Evolutionary conservation across 2,888 invertebrate species (phyloP).

Genomic region (Dendrolimus houi): DNA sequence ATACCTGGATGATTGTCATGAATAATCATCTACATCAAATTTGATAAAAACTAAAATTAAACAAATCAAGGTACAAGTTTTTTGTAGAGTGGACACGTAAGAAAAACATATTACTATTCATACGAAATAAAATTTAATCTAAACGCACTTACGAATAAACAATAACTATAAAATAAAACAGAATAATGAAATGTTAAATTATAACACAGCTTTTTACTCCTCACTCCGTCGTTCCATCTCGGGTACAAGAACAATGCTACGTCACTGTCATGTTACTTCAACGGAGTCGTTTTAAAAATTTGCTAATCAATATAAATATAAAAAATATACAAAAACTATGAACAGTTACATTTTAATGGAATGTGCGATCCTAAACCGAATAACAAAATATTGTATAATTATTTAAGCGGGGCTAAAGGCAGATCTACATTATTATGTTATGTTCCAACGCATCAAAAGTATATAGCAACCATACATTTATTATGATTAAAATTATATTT

Average conservation of each 20-base stretch:
- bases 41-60: slow-evolving; percentile 58
- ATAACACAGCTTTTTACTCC: slow-evolving; percentile 73
- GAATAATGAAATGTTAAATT: slow-evolving; percentile 73
- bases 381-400: slow-evolving; percentile 8
- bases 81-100: slow-evolving; percentile 56
- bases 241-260: slow-evolving; percentile 61
- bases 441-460: too few species aligned
- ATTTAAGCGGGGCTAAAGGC: too few species aligned
- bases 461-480: too few species aligned
- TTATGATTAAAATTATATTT: too few species aligned
- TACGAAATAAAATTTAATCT: slow-evolving; percentile 74
- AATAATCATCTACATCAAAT: slow-evolving; percentile 67
- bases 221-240: slow-evolving; percentile 51
- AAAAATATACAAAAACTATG: slow-evolving; percentile 40
- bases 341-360: slow-evolving; percentile 62
- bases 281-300: too few species aligned
- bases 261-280: slow-evolving; percentile 19
- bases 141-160: slow-evolving; percentile 70
- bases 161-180: slow-evolving; percentile 75
- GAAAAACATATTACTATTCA: slow-evolving; percentile 62
- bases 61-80: slow-evolving; percentile 72
- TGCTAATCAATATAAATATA: slow-evolving; percentile 22
- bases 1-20: slow-evolving; percentile 57
- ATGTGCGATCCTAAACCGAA: slow-evolving; percentile 50
- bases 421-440: too few species aligned